Percentiles rank a stretch among this genome's conserved stretches.
Evolutionary conservation across 2,797 vertebrate genomes (phyloP).

Genomic region (Anguilla obscura): DNA sequence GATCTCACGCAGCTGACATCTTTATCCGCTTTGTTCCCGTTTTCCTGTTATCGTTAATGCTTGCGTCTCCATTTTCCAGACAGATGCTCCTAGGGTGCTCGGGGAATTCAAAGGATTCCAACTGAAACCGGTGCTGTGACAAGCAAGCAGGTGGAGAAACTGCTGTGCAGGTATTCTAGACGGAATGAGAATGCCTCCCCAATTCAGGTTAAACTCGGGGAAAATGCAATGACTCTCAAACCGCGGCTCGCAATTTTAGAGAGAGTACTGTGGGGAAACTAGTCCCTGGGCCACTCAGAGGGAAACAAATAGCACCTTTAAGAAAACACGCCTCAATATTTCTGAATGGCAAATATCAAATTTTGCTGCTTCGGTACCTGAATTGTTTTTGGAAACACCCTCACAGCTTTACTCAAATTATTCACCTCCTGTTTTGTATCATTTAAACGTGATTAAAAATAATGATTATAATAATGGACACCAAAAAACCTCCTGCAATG

Average conservation of each 20-base stretch:
- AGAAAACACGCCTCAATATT: background rate
- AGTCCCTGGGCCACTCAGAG: background rate
- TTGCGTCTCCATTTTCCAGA: constrained; percentile 35
- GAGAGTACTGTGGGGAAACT: background rate
- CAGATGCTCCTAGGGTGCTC: constrained; percentile 29
- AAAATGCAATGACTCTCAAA: background rate
- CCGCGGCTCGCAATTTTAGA: constrained; percentile 1
- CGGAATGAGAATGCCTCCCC: constrained; percentile 16
- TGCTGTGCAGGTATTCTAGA: constrained; percentile 23
- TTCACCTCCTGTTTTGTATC: background rate
- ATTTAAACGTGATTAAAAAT: constrained; percentile 1
- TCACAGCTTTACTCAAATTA: background rate
- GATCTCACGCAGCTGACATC: constrained; percentile 38
- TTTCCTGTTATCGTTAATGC: constrained; percentile 28
- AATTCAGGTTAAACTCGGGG: constrained; percentile 11
- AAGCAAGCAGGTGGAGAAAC: constrained; percentile 37
- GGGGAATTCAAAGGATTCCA: constrained; percentile 32
- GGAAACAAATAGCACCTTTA: background rate
- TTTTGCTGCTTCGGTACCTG: too few relatives aligned
- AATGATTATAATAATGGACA: background rate
- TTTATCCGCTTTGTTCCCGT: constrained; percentile 32
- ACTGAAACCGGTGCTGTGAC: constrained; percentile 35
- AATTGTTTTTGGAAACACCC: background rate
- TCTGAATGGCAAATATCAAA: constrained; percentile 19
- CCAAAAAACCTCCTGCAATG: background rate